Evolutionary conservation across 2,888 invertebrate genomes (phyloP).

Genomic region (Orchestes rusci): DNA sequence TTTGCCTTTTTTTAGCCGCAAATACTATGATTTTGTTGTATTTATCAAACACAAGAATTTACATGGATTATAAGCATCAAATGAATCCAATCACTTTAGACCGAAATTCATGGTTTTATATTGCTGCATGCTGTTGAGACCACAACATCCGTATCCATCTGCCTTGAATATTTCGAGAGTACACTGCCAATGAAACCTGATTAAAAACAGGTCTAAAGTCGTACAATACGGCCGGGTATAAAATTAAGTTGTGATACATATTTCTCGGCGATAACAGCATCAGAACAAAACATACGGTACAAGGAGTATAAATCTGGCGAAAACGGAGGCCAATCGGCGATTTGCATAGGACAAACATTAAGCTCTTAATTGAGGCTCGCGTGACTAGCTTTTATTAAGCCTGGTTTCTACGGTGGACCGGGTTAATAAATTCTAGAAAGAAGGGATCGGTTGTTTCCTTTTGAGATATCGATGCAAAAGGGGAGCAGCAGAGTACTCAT

Average conservation of each 20-base stretch:
- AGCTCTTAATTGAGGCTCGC: slow-evolving; percentile 37
- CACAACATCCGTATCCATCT: not conserved
- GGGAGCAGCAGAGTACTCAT: too few relatives aligned
- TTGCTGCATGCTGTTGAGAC: too few relatives aligned
- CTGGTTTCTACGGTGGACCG: slow-evolving; percentile 2
- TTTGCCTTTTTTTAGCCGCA: too few relatives aligned
- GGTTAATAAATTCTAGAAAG: slow-evolving; percentile 15
- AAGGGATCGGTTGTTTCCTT: slow-evolving; percentile 9
- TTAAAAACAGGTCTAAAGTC: slow-evolving; percentile 19
- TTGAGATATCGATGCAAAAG: slow-evolving; percentile 13
- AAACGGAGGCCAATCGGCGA: slow-evolving; percentile 27
- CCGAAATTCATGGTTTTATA: too few relatives aligned
- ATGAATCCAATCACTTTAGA: too few relatives aligned
- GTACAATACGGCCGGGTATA: slow-evolving; percentile 20
- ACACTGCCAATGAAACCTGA: slow-evolving; percentile 18
- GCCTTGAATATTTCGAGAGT: not conserved
- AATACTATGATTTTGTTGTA: too few relatives aligned
- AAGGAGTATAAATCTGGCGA: slow-evolving; percentile 32
- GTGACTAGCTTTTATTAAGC: slow-evolving; percentile 36
- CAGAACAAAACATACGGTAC: slow-evolving; percentile 27
- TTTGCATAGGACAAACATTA: slow-evolving; percentile 38
- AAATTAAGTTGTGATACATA: slow-evolving; percentile 32
- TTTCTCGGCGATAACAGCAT: slow-evolving; percentile 25
- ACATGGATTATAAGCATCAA: too few relatives aligned
- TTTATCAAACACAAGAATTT: too few relatives aligned